Conservation (phyloP, 2,888 invertebrate species). For the Dexiosoma caninum region DNA sequence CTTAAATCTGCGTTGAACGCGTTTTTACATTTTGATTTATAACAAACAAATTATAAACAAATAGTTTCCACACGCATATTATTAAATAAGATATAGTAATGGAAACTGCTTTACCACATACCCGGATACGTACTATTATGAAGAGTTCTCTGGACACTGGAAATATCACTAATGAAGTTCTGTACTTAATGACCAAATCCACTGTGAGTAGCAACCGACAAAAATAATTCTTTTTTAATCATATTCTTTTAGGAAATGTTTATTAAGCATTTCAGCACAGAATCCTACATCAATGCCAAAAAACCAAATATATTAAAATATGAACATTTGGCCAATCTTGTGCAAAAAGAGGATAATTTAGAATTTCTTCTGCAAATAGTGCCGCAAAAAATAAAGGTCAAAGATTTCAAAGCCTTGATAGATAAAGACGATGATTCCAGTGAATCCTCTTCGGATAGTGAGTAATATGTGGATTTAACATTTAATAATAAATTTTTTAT, state of each 20-base stretch:
- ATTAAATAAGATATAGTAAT: not conserved
- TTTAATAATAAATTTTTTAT: not conserved
- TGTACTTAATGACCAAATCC: constrained; percentile 73
- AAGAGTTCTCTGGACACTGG: constrained; percentile 76
- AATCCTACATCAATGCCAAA: constrained; percentile 68
- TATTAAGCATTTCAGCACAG: constrained; percentile 72
- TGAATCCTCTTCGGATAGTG: constrained; percentile 59
- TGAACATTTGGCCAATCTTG: constrained; percentile 72
- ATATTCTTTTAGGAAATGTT: constrained; percentile 70
- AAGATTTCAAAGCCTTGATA: constrained; percentile 73
- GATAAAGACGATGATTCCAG: constrained; percentile 57
- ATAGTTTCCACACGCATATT: not conserved
- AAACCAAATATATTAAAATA: constrained; percentile 70
- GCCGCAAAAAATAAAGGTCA: constrained; percentile 75
- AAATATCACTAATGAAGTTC: constrained; percentile 72
- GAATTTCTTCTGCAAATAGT: constrained; percentile 75
- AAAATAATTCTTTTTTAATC: not conserved
- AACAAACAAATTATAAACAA: not conserved
- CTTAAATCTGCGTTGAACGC: too few relatives aligned
- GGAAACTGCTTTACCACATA: constrained; percentile 72
- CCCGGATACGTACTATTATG: constrained; percentile 75
- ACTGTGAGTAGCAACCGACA: constrained; percentile 64
- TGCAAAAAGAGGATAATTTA: constrained; percentile 70
- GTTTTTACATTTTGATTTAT: too few relatives aligned
- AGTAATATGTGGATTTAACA: constrained; percentile 2